Evolutionary conservation across 1,140 invertebrate species (phyloP).

Genomic region (Neodiprion virginianus): DNA sequence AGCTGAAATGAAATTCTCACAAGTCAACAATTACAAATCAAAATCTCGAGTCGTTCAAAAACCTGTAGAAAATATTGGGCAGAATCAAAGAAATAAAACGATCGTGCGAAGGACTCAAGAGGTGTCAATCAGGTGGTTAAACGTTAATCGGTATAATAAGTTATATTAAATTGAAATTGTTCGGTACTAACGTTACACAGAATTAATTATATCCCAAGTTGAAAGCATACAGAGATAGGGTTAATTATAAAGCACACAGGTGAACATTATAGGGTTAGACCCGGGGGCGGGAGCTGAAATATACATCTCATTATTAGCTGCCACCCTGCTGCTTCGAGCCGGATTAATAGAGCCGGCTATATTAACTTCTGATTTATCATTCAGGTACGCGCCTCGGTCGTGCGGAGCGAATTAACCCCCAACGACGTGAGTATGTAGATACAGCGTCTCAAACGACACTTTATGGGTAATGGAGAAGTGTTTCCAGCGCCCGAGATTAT

Average conservation of each 20-base stretch:
- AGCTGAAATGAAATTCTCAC: too few relatives aligned
- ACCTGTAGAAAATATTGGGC: too few relatives aligned
- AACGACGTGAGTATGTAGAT: not conserved
- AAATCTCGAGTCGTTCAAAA: too few relatives aligned
- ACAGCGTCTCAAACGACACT: not conserved
- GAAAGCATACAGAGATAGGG: not conserved
- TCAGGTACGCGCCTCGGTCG: not conserved
- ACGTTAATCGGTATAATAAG: too few relatives aligned
- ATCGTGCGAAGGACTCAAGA: too few relatives aligned
- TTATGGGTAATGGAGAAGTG: not conserved
- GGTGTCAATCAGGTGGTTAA: too few relatives aligned
- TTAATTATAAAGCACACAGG: slow-evolving; percentile 7
- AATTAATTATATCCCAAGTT: not conserved
- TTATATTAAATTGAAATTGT: not conserved
- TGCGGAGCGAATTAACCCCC: not conserved
- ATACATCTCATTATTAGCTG: slow-evolving; percentile 7
- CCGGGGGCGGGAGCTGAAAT: not conserved
- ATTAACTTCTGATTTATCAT: slow-evolving; percentile 4
- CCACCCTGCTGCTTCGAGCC: not conserved
- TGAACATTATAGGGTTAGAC: not conserved
- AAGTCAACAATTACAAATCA: too few relatives aligned
- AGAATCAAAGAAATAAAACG: too few relatives aligned
- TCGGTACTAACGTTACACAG: not conserved
- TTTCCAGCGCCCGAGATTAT: too few relatives aligned
- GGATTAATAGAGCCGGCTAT: not conserved